Conservation (phyloP, 2,797 vertebrate species). For the Scolopax bukidnonensis region DNA sequence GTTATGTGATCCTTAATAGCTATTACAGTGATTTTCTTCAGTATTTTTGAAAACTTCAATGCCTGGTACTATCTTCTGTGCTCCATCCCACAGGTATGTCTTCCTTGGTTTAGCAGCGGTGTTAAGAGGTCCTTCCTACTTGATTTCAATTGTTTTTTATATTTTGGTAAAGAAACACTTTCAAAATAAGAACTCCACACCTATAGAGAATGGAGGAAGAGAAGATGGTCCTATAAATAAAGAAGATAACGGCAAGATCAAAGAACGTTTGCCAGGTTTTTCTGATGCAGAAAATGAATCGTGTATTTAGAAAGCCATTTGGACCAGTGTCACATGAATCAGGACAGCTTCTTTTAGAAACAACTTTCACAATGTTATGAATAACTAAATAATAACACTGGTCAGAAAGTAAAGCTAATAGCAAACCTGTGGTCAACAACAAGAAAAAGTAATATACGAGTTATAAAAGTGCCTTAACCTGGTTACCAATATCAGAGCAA, state of each 20-base stretch:
- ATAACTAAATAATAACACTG: not conserved
- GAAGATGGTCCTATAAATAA: constrained; percentile 8
- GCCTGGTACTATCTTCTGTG: not conserved
- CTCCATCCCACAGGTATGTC: constrained; percentile 30
- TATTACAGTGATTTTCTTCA: not conserved
- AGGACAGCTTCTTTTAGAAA: not conserved
- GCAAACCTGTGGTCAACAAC: not conserved
- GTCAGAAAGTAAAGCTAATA: not conserved
- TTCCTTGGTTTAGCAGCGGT: constrained; percentile 39
- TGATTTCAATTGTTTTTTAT: constrained; percentile 6
- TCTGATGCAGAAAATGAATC: constrained; percentile 52
- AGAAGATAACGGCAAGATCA: constrained; percentile 19
- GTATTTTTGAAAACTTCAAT: not conserved
- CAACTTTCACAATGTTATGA: not conserved
- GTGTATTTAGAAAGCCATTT: constrained; percentile 24
- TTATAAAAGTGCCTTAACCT: not conserved
- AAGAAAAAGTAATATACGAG: not conserved
- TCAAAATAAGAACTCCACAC: not conserved
- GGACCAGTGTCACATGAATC: not conserved
- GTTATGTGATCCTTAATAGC: not conserved
- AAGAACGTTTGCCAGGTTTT: not conserved
- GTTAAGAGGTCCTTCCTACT: constrained; percentile 48
- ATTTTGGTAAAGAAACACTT: constrained; percentile 36
- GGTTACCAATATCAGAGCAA: not conserved
- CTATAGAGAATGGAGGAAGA: constrained; percentile 21